These are phyloP conservation scores for Parasteatoda tepidariorum DNA, from an alignment of 1,140 invertebrate genomes.

Conservation along the genomic window DNA sequence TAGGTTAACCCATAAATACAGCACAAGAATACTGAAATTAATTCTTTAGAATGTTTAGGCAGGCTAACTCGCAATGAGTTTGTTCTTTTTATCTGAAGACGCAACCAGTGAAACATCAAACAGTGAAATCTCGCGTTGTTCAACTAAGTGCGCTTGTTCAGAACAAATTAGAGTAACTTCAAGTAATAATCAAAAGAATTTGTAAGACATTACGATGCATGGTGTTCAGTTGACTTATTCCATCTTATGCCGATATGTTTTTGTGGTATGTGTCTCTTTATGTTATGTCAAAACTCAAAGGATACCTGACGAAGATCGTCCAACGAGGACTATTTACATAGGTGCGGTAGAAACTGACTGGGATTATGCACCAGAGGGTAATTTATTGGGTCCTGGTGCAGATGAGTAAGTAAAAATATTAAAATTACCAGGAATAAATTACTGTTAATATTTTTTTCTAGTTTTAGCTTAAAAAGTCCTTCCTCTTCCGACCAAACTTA, in stretches of 20 bases:
- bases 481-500: too few relatives aligned
- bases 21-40: not conserved
- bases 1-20: not conserved
- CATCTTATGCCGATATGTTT: conserved; percentile 16
- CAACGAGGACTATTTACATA: conserved; percentile 63
- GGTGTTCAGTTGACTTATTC: not conserved
- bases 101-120: not conserved
- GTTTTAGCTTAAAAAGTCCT: too few relatives aligned
- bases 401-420: conserved; percentile 30
- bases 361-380: conserved; percentile 65
- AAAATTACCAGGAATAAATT: too few relatives aligned
- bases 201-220: not conserved
- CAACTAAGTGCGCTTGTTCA: too few relatives aligned
- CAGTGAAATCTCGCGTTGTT: not conserved
- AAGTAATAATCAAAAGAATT: not conserved
- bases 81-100: not conserved
- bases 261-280: conserved; percentile 47
- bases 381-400: conserved; percentile 4
- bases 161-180: not conserved
- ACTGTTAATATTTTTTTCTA: too few relatives aligned
- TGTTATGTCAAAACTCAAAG: conserved; percentile 54
- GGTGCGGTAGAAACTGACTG: conserved; percentile 66
- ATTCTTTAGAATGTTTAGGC: not conserved
- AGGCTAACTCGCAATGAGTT: not conserved
- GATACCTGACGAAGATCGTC: conserved; percentile 56